Evolutionary conservation across 2,797 vertebrate species (phyloP).

Genomic region (Lemur catta): DNA sequence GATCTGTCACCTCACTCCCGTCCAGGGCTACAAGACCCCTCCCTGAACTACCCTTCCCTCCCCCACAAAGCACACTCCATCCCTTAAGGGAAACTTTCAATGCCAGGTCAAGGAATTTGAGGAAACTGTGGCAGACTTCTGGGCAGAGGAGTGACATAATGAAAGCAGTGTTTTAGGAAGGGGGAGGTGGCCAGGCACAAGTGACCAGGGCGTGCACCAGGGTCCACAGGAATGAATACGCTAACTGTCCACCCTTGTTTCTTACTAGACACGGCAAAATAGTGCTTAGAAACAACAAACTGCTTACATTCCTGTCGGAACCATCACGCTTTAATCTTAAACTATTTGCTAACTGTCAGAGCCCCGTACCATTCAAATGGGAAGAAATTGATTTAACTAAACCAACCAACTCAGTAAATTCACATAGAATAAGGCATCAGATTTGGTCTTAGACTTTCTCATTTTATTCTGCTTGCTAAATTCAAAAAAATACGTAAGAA

Average conservation of each 20-base stretch:
- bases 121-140: neutral
- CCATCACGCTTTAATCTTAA: neutral
- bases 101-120: neutral
- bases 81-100: neutral
- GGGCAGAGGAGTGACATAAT: neutral
- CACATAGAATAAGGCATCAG: neutral
- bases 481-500: neutral
- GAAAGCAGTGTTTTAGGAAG: constrained; percentile 19
- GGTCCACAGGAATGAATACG: neutral
- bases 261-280: neutral
- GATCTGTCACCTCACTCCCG: neutral
- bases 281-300: neutral
- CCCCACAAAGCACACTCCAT: neutral
- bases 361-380: neutral
- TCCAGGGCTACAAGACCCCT: neutral
- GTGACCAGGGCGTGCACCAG: neutral
- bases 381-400: neutral
- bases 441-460: neutral
- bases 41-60: neutral
- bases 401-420: neutral
- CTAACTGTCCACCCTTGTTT: neutral
- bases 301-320: neutral
- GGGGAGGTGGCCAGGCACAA: neutral
- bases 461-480: neutral
- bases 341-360: neutral